These are phyloP conservation scores for Athetis lepigone DNA, from an alignment of 2,888 invertebrate genomes.

Conservation along the genomic window DNA sequence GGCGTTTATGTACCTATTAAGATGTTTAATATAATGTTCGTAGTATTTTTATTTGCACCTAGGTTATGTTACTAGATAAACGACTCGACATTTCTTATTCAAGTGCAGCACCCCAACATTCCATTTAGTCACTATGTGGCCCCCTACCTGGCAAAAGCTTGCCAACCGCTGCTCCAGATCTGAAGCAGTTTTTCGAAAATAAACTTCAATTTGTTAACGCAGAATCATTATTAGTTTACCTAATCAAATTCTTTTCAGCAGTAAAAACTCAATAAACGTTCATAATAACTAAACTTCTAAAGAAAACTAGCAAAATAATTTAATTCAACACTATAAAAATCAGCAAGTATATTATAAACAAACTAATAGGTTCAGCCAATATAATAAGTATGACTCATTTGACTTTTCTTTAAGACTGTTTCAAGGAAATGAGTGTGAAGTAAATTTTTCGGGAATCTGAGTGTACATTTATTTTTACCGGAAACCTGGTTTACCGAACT, in stretches of 20 bases:
- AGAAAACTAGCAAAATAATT: background rate
- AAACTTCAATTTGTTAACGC: too few species aligned
- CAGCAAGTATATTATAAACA: slow-evolving; percentile 3
- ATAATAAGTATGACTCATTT: slow-evolving; percentile 27
- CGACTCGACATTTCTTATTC: too few species aligned
- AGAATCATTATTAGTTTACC: too few species aligned
- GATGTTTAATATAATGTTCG: too few species aligned
- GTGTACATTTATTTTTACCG: slow-evolving; percentile 42
- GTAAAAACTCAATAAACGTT: background rate
- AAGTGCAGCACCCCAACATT: too few species aligned
- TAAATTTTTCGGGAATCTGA: slow-evolving; percentile 44
- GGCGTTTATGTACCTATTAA: too few species aligned
- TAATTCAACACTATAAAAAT: background rate
- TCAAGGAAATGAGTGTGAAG: slow-evolving; percentile 36
- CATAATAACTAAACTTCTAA: background rate
- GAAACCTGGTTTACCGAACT: slow-evolving; percentile 27
- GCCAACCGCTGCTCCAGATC: too few species aligned
- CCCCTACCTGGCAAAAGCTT: too few species aligned
- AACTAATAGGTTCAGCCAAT: background rate
- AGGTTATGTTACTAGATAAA: too few species aligned
- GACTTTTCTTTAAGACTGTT: slow-evolving; percentile 16
- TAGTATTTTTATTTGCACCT: too few species aligned
- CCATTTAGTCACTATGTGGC: too few species aligned
- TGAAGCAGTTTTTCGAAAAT: too few species aligned
- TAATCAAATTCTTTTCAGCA: background rate